Evolutionary conservation across 2,888 invertebrate genomes (phyloP).

Genomic region (Acrobasis consociella): DNA sequence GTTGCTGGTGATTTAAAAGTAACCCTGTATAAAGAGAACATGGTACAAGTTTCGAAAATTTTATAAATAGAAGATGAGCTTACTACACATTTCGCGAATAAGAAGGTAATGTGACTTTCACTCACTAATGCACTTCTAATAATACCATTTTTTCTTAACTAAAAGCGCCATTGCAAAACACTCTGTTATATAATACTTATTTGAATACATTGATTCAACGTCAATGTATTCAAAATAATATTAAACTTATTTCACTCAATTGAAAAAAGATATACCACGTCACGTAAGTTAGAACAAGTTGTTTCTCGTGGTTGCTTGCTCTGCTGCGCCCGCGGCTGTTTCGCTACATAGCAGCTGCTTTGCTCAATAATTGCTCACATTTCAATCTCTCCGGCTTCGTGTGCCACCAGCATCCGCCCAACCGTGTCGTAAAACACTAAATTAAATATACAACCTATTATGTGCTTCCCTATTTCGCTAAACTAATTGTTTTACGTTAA

Average conservation of each 20-base stretch:
- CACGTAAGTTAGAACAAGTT: slow-evolving; percentile 48
- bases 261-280: slow-evolving; percentile 26
- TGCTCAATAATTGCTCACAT: slow-evolving; percentile 54
- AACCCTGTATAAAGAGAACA: too few species aligned
- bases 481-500: slow-evolving; percentile 34
- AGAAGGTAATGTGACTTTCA: too few species aligned
- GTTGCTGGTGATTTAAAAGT: too few species aligned
- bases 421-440: slow-evolving; percentile 33
- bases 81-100: too few species aligned
- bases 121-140: too few species aligned
- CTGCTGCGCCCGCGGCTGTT: slow-evolving; percentile 55
- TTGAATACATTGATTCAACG: too few species aligned
- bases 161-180: too few species aligned
- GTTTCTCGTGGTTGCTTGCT: slow-evolving; percentile 46
- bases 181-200: too few species aligned
- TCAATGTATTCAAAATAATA: background rate
- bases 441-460: slow-evolving; percentile 29
- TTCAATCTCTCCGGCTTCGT: slow-evolving; percentile 50
- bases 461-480: slow-evolving; percentile 28
- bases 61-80: too few species aligned
- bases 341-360: slow-evolving; percentile 47
- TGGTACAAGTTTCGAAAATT: too few species aligned
- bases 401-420: slow-evolving; percentile 42
- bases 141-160: too few species aligned
- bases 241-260: slow-evolving; percentile 9